Evolutionary conservation across 2,888 invertebrate species (phyloP).

Genomic region (Diabrotica balteata): DNA sequence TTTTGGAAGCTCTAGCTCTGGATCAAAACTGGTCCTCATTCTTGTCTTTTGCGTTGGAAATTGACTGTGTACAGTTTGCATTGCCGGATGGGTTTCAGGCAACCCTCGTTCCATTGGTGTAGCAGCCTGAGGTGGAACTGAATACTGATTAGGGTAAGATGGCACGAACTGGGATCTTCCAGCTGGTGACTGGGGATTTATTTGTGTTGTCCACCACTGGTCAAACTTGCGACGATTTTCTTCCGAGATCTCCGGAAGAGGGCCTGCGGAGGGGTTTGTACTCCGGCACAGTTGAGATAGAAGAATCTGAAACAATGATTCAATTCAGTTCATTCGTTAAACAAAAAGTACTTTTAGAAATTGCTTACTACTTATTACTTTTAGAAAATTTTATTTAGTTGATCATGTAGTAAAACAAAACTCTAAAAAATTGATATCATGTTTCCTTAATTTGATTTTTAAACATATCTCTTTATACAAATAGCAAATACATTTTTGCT

Average conservation of each 20-base stretch:
- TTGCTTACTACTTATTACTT: too few species aligned
- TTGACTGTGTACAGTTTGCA: conserved; percentile 79
- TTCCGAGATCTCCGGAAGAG: conserved; percentile 78
- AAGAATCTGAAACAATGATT: conserved; percentile 68
- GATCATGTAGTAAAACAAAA: too few species aligned
- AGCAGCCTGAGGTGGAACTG: conserved; percentile 59
- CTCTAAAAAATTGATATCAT: too few species aligned
- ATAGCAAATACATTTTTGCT: too few species aligned
- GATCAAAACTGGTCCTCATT: conserved; percentile 97
- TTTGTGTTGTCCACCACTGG: conserved; percentile 85
- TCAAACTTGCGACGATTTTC: conserved; percentile 89
- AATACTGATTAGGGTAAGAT: conserved; percentile 62
- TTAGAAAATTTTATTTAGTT: too few species aligned
- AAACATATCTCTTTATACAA: too few species aligned
- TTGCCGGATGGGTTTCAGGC: conserved; percentile 72
- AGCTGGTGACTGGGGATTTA: conserved; percentile 65
- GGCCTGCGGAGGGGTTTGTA: conserved; percentile 70
- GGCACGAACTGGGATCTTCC: conserved; percentile 58
- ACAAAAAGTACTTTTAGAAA: too few species aligned
- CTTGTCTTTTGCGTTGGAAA: conserved; percentile 87
- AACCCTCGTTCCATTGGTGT: conserved; percentile 61
- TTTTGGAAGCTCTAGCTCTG: conserved; percentile 94
- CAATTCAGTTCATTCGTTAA: too few species aligned
- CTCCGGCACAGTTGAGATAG: conserved; percentile 84
- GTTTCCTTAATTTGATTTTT: too few species aligned